These are phyloP conservation scores for Pteropus rufus DNA, from an alignment of 2,797 vertebrate genomes.

Conservation along the genomic window DNA sequence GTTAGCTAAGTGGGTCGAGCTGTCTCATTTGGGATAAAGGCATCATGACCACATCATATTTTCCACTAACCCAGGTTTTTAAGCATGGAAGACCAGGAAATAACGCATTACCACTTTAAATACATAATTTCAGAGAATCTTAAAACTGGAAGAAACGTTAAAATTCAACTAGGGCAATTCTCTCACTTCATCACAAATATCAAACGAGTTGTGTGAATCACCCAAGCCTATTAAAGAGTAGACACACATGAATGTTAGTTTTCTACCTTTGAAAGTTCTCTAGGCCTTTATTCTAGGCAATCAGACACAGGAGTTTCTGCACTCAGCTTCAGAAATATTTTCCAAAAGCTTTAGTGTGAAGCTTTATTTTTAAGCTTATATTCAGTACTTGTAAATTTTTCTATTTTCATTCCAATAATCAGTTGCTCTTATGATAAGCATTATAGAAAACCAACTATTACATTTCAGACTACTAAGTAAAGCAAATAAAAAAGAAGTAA, in stretches of 20 bases:
- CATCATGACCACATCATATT: not conserved
- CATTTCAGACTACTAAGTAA: not conserved
- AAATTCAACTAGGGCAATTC: not conserved
- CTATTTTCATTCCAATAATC: not conserved
- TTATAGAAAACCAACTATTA: not conserved
- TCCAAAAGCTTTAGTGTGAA: not conserved
- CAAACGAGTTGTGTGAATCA: not conserved
- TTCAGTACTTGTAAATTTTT: not conserved
- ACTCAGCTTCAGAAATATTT: not conserved
- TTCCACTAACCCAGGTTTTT: not conserved
- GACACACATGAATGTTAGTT: not conserved
- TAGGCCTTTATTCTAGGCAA: not conserved
- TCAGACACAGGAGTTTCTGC: not conserved
- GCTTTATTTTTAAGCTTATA: not conserved
- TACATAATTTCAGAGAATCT: conserved; percentile 3
- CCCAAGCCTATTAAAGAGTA: not conserved
- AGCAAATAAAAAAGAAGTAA: not conserved
- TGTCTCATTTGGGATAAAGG: not conserved
- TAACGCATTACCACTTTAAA: not conserved
- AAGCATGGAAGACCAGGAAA: not conserved
- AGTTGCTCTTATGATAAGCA: not conserved
- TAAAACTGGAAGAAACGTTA: conserved; percentile 9
- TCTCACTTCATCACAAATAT: not conserved
- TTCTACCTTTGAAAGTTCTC: not conserved
- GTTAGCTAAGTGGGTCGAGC: not conserved